Evolutionary conservation across 2,888 invertebrate genomes (phyloP).

Genomic region (Hirtodrosophila histrioides): DNA sequence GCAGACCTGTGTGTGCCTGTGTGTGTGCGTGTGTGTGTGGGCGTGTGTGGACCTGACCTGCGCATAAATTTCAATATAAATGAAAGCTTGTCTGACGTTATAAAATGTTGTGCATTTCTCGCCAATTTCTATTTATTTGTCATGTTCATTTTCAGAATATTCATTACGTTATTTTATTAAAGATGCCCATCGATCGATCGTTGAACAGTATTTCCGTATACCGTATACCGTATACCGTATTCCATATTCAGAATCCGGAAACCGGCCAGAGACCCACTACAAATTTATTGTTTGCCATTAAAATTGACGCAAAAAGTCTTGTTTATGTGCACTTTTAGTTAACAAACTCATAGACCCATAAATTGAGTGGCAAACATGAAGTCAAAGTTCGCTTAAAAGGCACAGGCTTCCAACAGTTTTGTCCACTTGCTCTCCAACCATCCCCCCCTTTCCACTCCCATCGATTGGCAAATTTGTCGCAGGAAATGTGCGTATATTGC

Average conservation of each 20-base stretch:
- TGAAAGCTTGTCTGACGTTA: conserved; percentile 62
- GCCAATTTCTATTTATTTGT: conserved; percentile 49
- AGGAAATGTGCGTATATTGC: conserved; percentile 74
- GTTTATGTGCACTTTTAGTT: conserved; percentile 78
- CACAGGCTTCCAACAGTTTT: conserved; percentile 35
- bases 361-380: conserved; percentile 73
- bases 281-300: conserved; percentile 73
- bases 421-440: conserved; percentile 23
- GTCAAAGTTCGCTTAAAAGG: conserved; percentile 74
- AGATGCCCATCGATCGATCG: conserved; percentile 40
- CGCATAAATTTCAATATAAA: conserved; percentile 77
- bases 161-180: conserved; percentile 37
- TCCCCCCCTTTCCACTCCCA: conserved; percentile 1
- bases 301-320: conserved; percentile 72
- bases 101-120: conserved; percentile 40
- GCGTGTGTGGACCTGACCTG: conserved; percentile 61
- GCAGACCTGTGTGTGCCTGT: conserved; percentile 23
- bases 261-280: conserved; percentile 31
- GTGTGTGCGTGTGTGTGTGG: conserved; percentile 18
- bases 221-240: conserved; percentile 2
- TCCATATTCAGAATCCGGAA: conserved; percentile 13
- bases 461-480: conserved; percentile 74
- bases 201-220: not conserved
- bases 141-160: conserved; percentile 28
- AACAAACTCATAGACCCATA: conserved; percentile 79